Evolutionary conservation across 2,113 vertebrate genomes (phyloP).

Genomic region (Notarius quadriscutis): DNA sequence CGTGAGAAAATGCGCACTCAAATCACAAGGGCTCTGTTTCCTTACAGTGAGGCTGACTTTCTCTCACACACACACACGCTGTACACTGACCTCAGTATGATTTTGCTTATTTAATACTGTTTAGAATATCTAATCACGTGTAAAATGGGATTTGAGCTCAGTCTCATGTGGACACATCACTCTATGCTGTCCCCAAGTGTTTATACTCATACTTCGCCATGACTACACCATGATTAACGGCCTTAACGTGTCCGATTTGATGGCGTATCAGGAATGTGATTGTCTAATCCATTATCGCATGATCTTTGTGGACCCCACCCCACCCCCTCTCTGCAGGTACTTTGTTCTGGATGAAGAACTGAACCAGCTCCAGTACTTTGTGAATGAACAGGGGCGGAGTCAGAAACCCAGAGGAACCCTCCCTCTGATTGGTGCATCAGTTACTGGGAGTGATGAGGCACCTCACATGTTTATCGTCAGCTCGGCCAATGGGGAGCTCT

Average conservation of each 20-base stretch:
- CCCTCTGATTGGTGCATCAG: constrained; percentile 86
- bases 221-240: too few species aligned
- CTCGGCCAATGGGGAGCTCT: constrained; percentile 88
- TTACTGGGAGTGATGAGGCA: constrained; percentile 86
- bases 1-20: too few species aligned
- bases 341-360: constrained; percentile 91
- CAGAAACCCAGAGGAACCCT: constrained; percentile 91
- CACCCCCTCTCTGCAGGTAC: constrained; percentile 63
- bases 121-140: too few species aligned
- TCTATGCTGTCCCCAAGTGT: too few species aligned
- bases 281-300: neutral
- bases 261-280: neutral
- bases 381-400: constrained; percentile 87
- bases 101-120: too few species aligned
- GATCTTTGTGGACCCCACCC: neutral
- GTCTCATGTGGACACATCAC: neutral
- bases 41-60: too few species aligned
- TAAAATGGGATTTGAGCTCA: neutral
- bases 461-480: constrained; percentile 90
- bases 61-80: too few species aligned
- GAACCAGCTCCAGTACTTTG: constrained; percentile 90
- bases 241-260: too few species aligned
- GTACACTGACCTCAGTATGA: too few species aligned
- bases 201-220: too few species aligned
- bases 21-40: too few species aligned